These are phyloP conservation scores for Paratilapia polleni DNA, from an alignment of 2,113 vertebrate species.

Conservation along the genomic window DNA sequence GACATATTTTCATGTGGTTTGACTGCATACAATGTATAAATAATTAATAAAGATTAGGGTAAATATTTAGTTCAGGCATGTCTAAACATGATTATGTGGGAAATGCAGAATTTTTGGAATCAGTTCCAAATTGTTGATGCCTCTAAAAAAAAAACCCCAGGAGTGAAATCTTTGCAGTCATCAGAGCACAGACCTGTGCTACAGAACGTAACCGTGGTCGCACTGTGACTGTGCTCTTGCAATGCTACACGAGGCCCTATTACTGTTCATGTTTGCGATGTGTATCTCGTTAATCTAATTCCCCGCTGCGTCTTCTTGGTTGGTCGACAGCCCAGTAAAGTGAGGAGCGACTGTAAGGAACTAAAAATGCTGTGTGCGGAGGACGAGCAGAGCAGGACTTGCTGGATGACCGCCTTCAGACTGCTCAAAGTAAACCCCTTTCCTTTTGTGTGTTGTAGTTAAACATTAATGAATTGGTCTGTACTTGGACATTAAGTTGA, in stretches of 20 bases:
- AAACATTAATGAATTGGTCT: background rate
- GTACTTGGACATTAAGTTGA: background rate
- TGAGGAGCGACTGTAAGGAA: slow-evolving; percentile 89
- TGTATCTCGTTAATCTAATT: slow-evolving; percentile 21
- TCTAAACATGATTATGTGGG: background rate
- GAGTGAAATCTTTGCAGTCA: background rate
- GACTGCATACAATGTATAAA: background rate
- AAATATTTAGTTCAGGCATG: background rate
- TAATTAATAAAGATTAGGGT: background rate
- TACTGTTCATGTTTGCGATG: background rate
- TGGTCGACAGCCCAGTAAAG: slow-evolving; percentile 88
- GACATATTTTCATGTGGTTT: background rate
- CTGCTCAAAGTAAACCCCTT: slow-evolving; percentile 89
- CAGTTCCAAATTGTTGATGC: background rate
- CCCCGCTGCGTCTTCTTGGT: slow-evolving; percentile 34
- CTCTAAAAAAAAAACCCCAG: background rate
- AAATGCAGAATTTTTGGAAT: background rate
- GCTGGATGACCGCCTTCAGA: slow-evolving; percentile 97
- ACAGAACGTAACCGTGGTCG: background rate
- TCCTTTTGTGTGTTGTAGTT: background rate
- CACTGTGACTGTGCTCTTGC: background rate
- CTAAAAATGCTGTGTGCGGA: slow-evolving; percentile 93
- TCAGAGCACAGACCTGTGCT: background rate
- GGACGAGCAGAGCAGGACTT: slow-evolving; percentile 91
- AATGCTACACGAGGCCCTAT: background rate